Base-by-base conservation (phyloP, 2,113 vertebrate genomes). In the Strix uralensis region DNA sequence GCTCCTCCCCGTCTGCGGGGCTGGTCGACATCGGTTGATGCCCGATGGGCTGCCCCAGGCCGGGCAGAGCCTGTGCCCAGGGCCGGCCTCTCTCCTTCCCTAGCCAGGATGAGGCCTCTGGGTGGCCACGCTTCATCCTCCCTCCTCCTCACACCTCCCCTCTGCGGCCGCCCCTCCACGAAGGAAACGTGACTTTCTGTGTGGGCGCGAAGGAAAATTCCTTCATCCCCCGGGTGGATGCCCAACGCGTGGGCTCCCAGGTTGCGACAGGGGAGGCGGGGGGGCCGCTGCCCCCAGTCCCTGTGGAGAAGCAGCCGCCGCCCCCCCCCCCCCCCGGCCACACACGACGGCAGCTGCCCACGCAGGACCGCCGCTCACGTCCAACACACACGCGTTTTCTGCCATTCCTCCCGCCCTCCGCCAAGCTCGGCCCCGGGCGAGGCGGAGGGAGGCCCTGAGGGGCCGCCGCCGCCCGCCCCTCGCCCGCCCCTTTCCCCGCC, bases 401-500 rank as follows among this genome's bases (percentile, higher is more conserved):
- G 46, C 46, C 46, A 17, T 19, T 3, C 12, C 40, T 12, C 17
- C 46, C n/a, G 1, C 8, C 8, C 88, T 16, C 57, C 11, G 29
- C n/a, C 20, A 5, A 25, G 38, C 46, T 6, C 78, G 42, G 42
- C 78, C 27, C 42, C 57, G 29, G 52, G 44, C 32, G 44, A 44
- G 51, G 59, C 36, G 8, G 21, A 40, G 61, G 32, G 22, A 54
- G 81, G 74, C 75, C 87, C 58, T 7, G 34, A n/a, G 81, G 74
- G 67, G 21, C 55, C n/a, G 38, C 38, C 27, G 19, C 51, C 84
- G 38, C 80, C 67, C 67, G 92, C 93, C 93, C 84, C 29, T 22
- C 21, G 30, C 77, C 88, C 91, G 88, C 87, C 94, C 67, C 72
- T 65, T 59, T 77, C 78, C 67, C 91, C 91, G 87, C 91, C 87